A percentile compares a stretch with the other conserved stretches of the same genome.
phyloP scores from a whole-genome alignment of 2,113 vertebrate genomes.

The Oreochromis tanganicae region DNA sequence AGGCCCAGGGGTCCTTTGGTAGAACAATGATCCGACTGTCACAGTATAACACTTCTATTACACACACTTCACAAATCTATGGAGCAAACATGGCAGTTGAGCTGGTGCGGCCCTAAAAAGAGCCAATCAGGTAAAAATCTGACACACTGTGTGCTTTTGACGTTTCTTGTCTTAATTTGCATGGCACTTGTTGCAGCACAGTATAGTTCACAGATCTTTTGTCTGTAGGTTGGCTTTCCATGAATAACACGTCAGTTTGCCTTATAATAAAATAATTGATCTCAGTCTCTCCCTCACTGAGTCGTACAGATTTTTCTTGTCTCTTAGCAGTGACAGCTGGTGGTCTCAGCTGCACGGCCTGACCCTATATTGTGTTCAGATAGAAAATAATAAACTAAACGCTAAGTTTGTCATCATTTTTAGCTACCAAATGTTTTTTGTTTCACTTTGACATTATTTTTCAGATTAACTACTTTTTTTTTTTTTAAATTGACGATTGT shows the following conservation, averaged over 20 bases:
- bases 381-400: not conserved
- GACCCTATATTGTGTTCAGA: not conserved
- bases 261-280: rapidly evolving
- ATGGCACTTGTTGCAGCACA: not conserved
- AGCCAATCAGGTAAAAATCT: rapidly evolving
- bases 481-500: not conserved
- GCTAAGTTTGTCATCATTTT: not conserved
- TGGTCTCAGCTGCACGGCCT: not conserved
- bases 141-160: not conserved
- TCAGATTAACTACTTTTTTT: not conserved
- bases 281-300: not conserved
- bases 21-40: not conserved
- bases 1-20: not conserved
- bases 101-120: rapidly evolving
- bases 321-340: not conserved
- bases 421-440: not conserved
- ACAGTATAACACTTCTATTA: not conserved
- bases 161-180: rapidly evolving
- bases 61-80: not conserved
- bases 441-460: not conserved
- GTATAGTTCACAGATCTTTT: rapidly evolving
- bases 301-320: rapidly evolving
- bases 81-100: not conserved
- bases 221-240: rapidly evolving
- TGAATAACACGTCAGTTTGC: not conserved